These are phyloP conservation scores for Melitaea cinxia DNA, from an alignment of 1,140 invertebrate genomes.

Conservation along the genomic window DNA sequence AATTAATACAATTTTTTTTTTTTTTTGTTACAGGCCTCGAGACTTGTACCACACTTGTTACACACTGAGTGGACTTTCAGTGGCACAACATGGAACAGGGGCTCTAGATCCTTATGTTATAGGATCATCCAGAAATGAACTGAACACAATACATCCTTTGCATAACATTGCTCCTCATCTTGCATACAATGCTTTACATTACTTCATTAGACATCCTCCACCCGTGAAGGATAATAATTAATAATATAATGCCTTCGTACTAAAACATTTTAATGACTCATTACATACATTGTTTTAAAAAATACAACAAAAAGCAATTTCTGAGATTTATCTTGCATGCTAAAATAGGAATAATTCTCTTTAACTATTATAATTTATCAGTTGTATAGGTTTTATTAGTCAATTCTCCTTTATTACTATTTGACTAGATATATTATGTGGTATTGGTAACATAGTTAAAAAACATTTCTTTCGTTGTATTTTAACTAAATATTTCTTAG, in stretches of 20 bases:
- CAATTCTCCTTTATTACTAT: slow-evolving; percentile 7
- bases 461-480: slow-evolving; percentile 1
- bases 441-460: background rate
- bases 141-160: slow-evolving; percentile 75
- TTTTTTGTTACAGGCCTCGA: slow-evolving; percentile 84
- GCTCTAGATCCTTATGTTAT: slow-evolving; percentile 78
- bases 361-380: background rate
- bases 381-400: slow-evolving; percentile 1
- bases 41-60: slow-evolving; percentile 99
- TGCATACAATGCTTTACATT: slow-evolving; percentile 74
- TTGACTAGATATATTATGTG: slow-evolving; percentile 28
- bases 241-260: slow-evolving; percentile 12
- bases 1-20: slow-evolving; percentile 5
- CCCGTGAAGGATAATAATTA: slow-evolving; percentile 71
- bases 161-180: slow-evolving; percentile 77
- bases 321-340: background rate
- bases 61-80: slow-evolving; percentile 95
- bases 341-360: background rate
- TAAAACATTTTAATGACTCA: background rate
- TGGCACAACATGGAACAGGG: slow-evolving; percentile 92
- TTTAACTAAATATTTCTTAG: background rate
- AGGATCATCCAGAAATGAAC: slow-evolving; percentile 67
- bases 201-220: slow-evolving; percentile 72
- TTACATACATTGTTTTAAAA: background rate
- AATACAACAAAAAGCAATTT: background rate